Percentiles rank a stretch among this genome's conserved stretches.
Conservation (phyloP, 2,113 vertebrate species). For the Sclerurus mexicanus region DNA sequence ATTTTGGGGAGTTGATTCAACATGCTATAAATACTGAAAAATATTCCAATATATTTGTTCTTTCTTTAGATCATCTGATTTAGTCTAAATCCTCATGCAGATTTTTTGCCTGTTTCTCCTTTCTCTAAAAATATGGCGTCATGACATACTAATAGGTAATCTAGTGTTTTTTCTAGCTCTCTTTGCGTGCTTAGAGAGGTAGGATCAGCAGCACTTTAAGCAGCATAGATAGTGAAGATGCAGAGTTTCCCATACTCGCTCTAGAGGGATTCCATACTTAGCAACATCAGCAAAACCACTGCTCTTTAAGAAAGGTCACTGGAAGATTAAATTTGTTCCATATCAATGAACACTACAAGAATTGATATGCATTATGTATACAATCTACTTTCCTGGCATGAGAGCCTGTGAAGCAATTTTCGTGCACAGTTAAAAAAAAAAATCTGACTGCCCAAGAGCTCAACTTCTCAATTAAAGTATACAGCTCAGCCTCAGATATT, state of each 20-base stretch:
- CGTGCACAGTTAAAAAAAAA: background rate
- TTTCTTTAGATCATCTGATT: background rate
- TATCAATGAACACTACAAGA: conserved; percentile 37
- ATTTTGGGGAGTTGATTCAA: background rate
- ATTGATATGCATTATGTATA: conserved; percentile 53
- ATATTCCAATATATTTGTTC: background rate
- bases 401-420: conserved; percentile 22
- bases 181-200: background rate
- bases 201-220: background rate
- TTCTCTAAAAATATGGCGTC: background rate
- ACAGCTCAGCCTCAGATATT: background rate
- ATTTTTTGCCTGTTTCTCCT: background rate
- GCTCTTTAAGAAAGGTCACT: conserved; percentile 39
- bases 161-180: background rate
- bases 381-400: conserved; percentile 28
- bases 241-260: conserved; percentile 11
- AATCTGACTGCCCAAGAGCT: conserved; percentile 5
- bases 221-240: background rate
- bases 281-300: conserved; percentile 19
- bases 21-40: background rate
- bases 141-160: background rate
- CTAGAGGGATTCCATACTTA: background rate
- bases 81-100: background rate
- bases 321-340: conserved; percentile 58
- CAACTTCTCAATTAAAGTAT: background rate